Percentiles rank a stretch among this genome's conserved stretches.
phyloP scores from a whole-genome alignment of 2,888 invertebrate genomes.

The Shargacucullia verbasci region DNA sequence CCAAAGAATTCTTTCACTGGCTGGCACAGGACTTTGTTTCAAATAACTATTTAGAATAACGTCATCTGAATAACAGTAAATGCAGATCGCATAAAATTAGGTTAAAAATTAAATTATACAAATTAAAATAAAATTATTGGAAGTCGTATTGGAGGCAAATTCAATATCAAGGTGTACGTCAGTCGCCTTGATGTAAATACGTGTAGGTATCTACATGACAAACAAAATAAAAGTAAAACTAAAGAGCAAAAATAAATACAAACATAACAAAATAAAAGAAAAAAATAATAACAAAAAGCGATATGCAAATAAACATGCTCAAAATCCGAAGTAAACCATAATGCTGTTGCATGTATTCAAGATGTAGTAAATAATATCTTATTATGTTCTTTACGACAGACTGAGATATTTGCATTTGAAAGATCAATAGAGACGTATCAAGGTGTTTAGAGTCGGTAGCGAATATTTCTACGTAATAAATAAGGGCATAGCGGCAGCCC shows the following conservation, averaged over 20 bases:
- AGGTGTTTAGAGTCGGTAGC: slow-evolving; percentile 71
- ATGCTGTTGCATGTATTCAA: slow-evolving; percentile 55
- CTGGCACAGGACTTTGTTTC: slow-evolving; percentile 84
- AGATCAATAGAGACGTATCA: slow-evolving; percentile 76
- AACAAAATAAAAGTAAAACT: slow-evolving; percentile 82
- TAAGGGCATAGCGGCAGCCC: slow-evolving; percentile 73
- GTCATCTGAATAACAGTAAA: slow-evolving; percentile 87
- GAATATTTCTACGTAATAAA: slow-evolving; percentile 78
- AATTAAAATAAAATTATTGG: slow-evolving; percentile 86
- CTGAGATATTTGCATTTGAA: slow-evolving; percentile 82
- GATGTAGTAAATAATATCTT: slow-evolving; percentile 67
- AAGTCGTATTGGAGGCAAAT: slow-evolving; percentile 86
- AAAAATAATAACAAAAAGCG: slow-evolving; percentile 74
- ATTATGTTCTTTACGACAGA: slow-evolving; percentile 66
- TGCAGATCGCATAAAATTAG: slow-evolving; percentile 85
- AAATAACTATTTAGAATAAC: slow-evolving; percentile 79
- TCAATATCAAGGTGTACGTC: slow-evolving; percentile 74
- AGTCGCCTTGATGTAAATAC: slow-evolving; percentile 70
- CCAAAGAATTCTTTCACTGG: slow-evolving; percentile 81
- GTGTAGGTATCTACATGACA: slow-evolving; percentile 73
- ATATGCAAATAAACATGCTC: slow-evolving; percentile 84
- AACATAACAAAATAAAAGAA: slow-evolving; percentile 82
- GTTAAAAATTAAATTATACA: slow-evolving; percentile 86
- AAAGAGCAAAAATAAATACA: slow-evolving; percentile 88
- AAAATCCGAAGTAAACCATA: slow-evolving; percentile 58